A percentile compares a stretch with the other conserved stretches of the same genome.
Conservation (phyloP, 1,140 invertebrate genomes). For the Pemphigus obesinymphae region DNA sequence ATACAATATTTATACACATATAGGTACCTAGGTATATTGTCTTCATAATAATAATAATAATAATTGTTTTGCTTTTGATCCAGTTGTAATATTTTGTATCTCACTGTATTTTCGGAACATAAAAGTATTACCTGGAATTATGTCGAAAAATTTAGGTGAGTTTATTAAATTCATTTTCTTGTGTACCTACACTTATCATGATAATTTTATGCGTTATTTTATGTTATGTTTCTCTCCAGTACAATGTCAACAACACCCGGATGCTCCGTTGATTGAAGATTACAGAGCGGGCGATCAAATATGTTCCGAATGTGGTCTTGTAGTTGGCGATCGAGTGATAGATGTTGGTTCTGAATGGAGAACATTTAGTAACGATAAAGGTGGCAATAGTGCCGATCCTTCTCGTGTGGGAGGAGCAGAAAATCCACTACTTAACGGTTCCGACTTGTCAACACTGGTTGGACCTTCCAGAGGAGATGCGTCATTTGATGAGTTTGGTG, state of each 20-base stretch:
- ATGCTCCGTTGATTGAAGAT: slow-evolving; percentile 37
- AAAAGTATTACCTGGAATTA: not conserved
- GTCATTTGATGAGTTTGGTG: slow-evolving; percentile 75
- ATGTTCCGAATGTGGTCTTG: slow-evolving; percentile 96
- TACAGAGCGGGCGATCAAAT: slow-evolving; percentile 94
- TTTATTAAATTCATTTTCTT: not conserved
- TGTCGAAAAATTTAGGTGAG: slow-evolving; percentile 26
- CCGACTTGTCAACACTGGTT: slow-evolving; percentile 96
- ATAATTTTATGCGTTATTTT: not conserved
- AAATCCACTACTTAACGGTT: slow-evolving; percentile 91
- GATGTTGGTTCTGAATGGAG: slow-evolving; percentile 99
- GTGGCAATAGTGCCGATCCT: slow-evolving; percentile 64
- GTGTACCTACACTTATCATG: not conserved
- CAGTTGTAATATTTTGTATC: too few species aligned
- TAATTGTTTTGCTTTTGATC: too few species aligned
- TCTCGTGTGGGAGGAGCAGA: slow-evolving; percentile 97
- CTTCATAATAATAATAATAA: too few species aligned
- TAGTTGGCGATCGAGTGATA: slow-evolving; percentile 97
- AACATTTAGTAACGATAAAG: slow-evolving; percentile 98
- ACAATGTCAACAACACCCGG: slow-evolving; percentile 37
- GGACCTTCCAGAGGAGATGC: slow-evolving; percentile 83
- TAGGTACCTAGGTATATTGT: too few species aligned
- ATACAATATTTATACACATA: too few species aligned
- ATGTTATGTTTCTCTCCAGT: not conserved
- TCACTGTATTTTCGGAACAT: too few species aligned